Percentiles rank a stretch among this genome's conserved stretches.
Conservation (phyloP, 2,113 vertebrate species). For the Trochalopteron elliotii region DNA sequence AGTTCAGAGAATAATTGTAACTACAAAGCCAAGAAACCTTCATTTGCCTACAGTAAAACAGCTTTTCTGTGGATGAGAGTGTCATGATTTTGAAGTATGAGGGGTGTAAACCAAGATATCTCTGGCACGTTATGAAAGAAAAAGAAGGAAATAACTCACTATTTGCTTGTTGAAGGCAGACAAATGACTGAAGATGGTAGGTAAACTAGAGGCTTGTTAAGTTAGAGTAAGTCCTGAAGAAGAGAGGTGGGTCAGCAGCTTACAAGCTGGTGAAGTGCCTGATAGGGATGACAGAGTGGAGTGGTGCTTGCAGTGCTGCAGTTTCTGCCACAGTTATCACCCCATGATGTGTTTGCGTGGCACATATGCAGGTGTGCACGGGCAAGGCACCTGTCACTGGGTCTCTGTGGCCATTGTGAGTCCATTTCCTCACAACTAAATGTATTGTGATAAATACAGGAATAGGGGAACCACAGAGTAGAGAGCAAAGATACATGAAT, state of each 20-base stretch:
- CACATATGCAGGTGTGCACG: rapidly evolving
- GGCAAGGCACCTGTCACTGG: background rate
- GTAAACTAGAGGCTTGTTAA: background rate
- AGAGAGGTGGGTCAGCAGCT: background rate
- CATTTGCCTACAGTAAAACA: conserved; percentile 1
- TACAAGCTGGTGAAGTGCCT: background rate
- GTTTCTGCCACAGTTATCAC: background rate
- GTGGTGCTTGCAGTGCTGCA: background rate
- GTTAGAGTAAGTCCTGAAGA: background rate
- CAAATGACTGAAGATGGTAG: background rate
- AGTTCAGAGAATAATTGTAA: conserved; percentile 15
- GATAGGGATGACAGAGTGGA: background rate
- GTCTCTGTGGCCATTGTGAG: background rate
- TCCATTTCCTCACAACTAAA: background rate
- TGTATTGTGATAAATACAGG: background rate
- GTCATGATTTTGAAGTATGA: conserved; percentile 21
- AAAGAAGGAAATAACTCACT: conserved; percentile 12
- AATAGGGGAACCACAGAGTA: background rate
- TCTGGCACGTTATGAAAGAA: background rate
- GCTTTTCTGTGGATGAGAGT: background rate
- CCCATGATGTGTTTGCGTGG: rapidly evolving
- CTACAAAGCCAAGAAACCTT: background rate
- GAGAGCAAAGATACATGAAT: background rate
- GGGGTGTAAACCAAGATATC: background rate
- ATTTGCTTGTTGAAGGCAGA: background rate